Base-by-base conservation (phyloP, 2,888 invertebrate species). In the Syrphus vitripennis region DNA sequence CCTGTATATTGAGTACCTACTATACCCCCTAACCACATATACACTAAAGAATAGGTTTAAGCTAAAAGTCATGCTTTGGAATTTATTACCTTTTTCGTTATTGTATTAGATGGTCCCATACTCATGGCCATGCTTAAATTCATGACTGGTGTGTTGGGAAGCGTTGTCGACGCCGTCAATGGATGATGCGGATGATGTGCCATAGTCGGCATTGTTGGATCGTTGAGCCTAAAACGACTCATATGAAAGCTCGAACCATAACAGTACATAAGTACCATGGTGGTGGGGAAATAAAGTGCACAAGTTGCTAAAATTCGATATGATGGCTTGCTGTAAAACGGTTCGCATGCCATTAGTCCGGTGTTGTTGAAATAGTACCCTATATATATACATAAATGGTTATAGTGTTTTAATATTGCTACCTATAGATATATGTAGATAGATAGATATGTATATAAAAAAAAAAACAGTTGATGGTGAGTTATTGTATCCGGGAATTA, bases 201-300 rank as follows among this genome's bases (percentile, higher is more conserved):
- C 75, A 91, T 94, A 92, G 90, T 94, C 92, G 89, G 93, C 90
- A 88, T 93, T 91, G 88, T 90, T 50, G 92, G 91, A 88, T 92
- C 92, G 88, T 92, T 91, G 87, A 92, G 94, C 86, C 96, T 94
- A 88, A 95, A 95, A 92, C 97, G 96, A 93, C 97, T 97, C 90
- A 97, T 96, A 93, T 97, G 97, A 91, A 97, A 97, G 63, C 97
- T 97, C 24, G 97, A 97, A 37, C 97, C 97, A 90, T 97, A 97
- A 93, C 97, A 97, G 92, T 97, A 97, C 97, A 97, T 97, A 89
- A 97, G 93, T 83, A 97, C 96, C 97, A 97, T 97, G 34, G 97
- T 97, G 29, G 97, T 97, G 24, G 97, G 97, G 90, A 97, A 97
- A 92, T 97, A 97, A 93, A 97, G 96, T 86, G 96, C 95, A 92